phyloP scores from a whole-genome alignment of 2,113 vertebrate species.

The Cyanoramphus novaezelandiae region DNA sequence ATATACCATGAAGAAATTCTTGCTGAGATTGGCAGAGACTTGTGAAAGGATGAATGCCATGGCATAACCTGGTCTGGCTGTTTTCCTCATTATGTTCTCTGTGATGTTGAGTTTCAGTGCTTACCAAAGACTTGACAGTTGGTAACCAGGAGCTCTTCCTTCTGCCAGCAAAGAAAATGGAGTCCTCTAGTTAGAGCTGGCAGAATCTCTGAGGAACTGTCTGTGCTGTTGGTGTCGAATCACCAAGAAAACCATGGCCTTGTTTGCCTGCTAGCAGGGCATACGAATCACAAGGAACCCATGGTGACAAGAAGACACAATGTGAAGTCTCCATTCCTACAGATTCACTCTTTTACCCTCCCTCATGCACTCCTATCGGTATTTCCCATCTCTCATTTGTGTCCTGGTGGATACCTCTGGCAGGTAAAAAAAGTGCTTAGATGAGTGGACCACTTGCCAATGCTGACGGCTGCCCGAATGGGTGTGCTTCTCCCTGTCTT shows the following conservation, averaged over 20 bases:
- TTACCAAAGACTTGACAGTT: conserved; percentile 12
- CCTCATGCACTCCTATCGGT: background rate
- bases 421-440: background rate
- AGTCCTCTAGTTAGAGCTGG: background rate
- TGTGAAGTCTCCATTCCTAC: background rate
- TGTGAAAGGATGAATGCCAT: background rate
- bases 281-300: background rate
- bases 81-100: background rate
- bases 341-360: background rate
- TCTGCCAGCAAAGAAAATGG: background rate
- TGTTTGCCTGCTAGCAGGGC: background rate
- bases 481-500: background rate
- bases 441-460: background rate
- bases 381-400: background rate
- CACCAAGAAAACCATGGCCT: background rate
- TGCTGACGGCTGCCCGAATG: background rate
- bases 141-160: conserved; percentile 23
- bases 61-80: background rate
- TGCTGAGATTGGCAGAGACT: background rate
- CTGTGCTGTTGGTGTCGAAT: background rate
- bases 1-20: background rate
- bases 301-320: background rate
- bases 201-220: background rate
- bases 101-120: background rate
- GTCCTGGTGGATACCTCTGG: background rate